Evolutionary conservation across 2,888 invertebrate genomes (phyloP).

Genomic region (Hydraecia micacea): DNA sequence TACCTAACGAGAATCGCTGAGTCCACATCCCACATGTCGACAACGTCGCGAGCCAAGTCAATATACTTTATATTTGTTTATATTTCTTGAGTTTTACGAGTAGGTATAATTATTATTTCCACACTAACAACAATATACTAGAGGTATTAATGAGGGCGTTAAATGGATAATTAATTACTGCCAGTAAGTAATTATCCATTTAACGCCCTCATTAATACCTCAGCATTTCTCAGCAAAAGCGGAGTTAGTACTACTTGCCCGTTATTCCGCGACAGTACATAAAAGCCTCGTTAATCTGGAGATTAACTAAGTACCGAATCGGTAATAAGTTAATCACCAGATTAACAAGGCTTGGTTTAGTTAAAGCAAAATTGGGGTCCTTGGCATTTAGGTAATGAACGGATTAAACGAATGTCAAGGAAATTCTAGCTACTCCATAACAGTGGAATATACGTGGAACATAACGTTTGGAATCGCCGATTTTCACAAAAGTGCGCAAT

Average conservation of each 20-base stretch:
- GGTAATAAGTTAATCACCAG: slow-evolving; percentile 3
- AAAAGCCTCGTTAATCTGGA: neutral
- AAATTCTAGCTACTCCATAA: neutral
- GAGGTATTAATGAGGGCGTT: no score
- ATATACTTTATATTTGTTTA: neutral
- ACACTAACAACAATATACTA: no score
- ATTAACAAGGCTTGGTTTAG: slow-evolving; percentile 4
- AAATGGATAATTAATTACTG: no score
- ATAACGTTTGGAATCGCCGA: neutral
- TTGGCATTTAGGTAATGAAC: slow-evolving; percentile 8
- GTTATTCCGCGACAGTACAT: neutral
- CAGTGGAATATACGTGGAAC: no score
- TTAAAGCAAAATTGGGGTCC: neutral
- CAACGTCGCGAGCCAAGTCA: neutral
- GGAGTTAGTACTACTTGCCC: neutral
- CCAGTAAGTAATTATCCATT: neutral
- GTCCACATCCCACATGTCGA: neutral
- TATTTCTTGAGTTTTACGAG: neutral
- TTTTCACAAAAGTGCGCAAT: slow-evolving; percentile 18
- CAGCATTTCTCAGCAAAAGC: neutral
- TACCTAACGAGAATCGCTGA: neutral
- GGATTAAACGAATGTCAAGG: neutral
- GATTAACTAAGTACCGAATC: neutral
- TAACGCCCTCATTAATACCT: neutral
- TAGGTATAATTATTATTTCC: neutral